Evolutionary conservation across 1,140 invertebrate genomes (phyloP), one percentile per base, ranked within the genome.

Genomic region (Pogonomyrmex californicus): DNA sequence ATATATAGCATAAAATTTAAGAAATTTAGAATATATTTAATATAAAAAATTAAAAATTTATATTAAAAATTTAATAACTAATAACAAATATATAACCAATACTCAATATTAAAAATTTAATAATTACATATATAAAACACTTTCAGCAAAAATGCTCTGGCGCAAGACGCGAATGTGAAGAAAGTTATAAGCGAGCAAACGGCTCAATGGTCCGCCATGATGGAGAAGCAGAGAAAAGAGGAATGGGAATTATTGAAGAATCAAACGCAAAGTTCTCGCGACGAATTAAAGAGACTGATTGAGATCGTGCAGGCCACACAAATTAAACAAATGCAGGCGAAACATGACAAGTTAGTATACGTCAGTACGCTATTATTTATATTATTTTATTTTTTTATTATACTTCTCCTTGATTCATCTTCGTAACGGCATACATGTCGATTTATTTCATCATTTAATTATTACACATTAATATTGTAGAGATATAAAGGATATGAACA

Each of bases 401-500:
- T 70, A 56, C 33, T 49, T 38, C 12, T 12, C 23, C 6, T 0
- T 41, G 63, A 68, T 54, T 51, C 9, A 68, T 56, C 2, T 38
- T 14, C 47, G 9, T 30, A 68, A 41, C 30, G 4, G 38, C 12
- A 47, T 82, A 23, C 58, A 33, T 82, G 73, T 1, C 38, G 2
- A 82, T 38, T 36, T n/a, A 4, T 5, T 65, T 51, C 14, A 2
- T 71, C 6, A 4, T n/a, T 66, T 30, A 44, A 44, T 23, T 23
- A 65, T 38, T 4, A 51, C 17, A n/a, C 44, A 30, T 58, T 66
- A 41, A 58, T 65, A 30, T 82, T 94, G 9, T 91, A 98, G 97
- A 90, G 99, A 99, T 93, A 97, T 98, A 66, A 99, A 99, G 94
- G 99, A 99, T 76, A 97, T 99, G 96, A 99, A 99, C 94, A 96